Conservation (phyloP, 2,888 invertebrate genomes). For the Nomada goodeniana region DNA sequence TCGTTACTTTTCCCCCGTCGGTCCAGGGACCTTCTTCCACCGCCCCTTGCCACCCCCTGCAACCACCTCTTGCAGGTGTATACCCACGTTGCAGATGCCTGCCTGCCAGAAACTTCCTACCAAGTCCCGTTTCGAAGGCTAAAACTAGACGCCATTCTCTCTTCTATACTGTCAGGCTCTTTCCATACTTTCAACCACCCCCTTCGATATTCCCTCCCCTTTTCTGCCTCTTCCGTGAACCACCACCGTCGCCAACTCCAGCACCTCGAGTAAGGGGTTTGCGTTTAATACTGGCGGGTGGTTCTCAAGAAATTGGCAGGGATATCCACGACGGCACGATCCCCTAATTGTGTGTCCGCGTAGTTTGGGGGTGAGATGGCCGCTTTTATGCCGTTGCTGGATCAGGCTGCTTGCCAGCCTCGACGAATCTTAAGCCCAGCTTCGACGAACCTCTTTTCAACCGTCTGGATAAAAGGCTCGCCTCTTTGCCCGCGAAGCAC, state of each 20-base stretch:
- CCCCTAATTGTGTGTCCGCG: constrained; percentile 68
- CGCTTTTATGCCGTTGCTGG: constrained; percentile 58
- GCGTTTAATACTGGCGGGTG: constrained; percentile 77
- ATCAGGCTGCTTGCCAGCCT: constrained; percentile 61
- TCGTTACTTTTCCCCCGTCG: constrained; percentile 66
- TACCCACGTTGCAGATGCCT: constrained; percentile 58
- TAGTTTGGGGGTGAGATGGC: constrained; percentile 42
- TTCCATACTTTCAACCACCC: background rate
- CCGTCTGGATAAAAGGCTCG: constrained; percentile 51
- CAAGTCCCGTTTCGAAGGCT: constrained; percentile 80
- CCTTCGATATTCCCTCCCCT: background rate
- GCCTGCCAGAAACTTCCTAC: constrained; percentile 80
- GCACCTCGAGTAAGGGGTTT: constrained; percentile 56
- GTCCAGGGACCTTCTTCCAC: constrained; percentile 48
- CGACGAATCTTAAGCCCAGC: constrained; percentile 73
- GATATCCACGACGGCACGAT: constrained; percentile 57
- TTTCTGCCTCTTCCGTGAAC: constrained; percentile 10
- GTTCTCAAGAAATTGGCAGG: constrained; percentile 80
- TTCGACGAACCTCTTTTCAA: constrained; percentile 48
- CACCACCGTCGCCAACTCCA: constrained; percentile 13
- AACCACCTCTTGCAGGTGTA: constrained; percentile 59
- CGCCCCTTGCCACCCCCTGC: constrained; percentile 20
- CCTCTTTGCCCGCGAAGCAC: constrained; percentile 35
- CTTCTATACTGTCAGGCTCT: constrained; percentile 10
- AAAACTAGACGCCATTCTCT: constrained; percentile 42